Conservation (phyloP, 2,113 vertebrate species). For the Oreocharis arfaki region DNA sequence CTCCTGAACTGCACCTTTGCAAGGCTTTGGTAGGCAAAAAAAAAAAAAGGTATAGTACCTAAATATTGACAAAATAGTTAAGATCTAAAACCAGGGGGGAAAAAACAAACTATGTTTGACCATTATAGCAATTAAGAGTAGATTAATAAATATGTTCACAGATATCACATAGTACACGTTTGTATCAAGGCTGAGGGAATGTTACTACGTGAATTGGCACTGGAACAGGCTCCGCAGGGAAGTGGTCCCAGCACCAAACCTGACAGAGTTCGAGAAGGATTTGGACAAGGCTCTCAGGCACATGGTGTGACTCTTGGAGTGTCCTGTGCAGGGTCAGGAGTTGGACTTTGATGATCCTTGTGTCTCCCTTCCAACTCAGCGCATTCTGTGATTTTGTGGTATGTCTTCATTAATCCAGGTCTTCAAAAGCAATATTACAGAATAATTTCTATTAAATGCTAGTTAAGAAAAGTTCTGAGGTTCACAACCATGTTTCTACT, state of each 20-base stretch:
- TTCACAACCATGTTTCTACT: neutral
- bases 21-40: neutral
- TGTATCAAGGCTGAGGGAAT: neutral
- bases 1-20: slow-evolving; percentile 18
- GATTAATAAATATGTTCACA: neutral
- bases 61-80: neutral
- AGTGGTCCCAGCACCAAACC: neutral
- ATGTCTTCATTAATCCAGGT: neutral
- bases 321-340: neutral
- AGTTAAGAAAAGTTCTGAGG: neutral
- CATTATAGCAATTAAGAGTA: neutral
- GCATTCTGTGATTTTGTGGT: neutral
- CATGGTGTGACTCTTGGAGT: neutral
- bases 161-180: rapidly evolving
- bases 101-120: neutral
- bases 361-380: neutral
- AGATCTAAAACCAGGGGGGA: neutral
- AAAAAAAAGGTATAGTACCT: neutral
- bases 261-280: neutral
- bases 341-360: neutral
- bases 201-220: neutral
- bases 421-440: neutral
- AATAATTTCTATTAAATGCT: neutral
- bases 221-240: neutral
- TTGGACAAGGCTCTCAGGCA: neutral